Percentiles rank a stretch among this genome's conserved stretches.
Evolutionary conservation across 2,113 vertebrate species (phyloP).

Genomic region (Sarotherodon lohbergeri): DNA sequence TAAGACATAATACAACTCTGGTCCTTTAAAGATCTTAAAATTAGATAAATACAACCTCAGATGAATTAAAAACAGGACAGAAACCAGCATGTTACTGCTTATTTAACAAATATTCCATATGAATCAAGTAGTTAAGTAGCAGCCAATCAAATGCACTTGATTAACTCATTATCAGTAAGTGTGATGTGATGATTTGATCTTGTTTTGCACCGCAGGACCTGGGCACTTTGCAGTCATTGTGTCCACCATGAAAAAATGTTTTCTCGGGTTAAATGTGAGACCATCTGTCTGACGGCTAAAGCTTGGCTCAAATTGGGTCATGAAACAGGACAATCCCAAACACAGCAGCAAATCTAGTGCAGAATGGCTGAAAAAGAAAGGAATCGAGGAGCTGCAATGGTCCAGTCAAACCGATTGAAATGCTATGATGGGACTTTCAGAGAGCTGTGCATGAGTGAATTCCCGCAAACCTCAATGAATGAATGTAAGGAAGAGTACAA

Average conservation of each 20-base stretch:
- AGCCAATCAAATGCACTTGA: background rate
- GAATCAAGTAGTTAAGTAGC: background rate
- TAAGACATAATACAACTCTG: background rate
- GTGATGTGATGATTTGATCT: background rate
- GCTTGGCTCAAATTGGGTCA: background rate
- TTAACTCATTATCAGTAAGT: background rate
- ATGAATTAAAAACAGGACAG: background rate
- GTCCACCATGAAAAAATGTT: background rate
- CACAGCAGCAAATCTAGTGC: background rate
- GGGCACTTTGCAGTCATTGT: background rate
- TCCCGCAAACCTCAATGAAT: background rate
- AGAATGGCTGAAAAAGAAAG: background rate
- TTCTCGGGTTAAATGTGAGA: background rate
- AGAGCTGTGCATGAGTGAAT: background rate
- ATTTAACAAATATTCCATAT: background rate
- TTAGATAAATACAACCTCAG: background rate
- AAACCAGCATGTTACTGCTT: background rate
- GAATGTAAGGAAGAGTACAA: background rate
- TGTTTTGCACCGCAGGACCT: background rate
- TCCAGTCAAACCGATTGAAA: background rate
- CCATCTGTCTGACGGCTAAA: background rate
- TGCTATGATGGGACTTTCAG: background rate
- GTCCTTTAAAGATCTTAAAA: background rate
- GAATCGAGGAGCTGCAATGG: background rate
- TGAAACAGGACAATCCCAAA: background rate